Evolutionary conservation across 1,140 invertebrate species (phyloP), one percentile per base, ranked within the genome.

Genomic region (Zaprionus ghesquierei): DNA sequence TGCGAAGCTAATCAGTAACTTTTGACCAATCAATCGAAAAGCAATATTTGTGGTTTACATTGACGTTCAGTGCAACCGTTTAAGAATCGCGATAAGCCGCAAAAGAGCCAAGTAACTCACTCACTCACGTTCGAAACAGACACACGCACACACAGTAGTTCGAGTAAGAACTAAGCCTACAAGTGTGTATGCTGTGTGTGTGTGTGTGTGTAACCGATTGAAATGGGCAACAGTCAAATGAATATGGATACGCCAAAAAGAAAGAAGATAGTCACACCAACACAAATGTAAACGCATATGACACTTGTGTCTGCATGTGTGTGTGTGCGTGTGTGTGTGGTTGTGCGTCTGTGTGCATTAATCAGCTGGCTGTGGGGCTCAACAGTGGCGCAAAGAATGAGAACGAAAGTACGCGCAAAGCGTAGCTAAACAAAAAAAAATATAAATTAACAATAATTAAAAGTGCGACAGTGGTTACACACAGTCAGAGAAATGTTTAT

Each of bases 11-110:
- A 84, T 84, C 80, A 76, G 63, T 60, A 65, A 69, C 75, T 64
- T 71, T 82, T 79, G 71, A 68, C 59, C 75, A 71, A 66, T 85
- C 60, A 70, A 63, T 70, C 51, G 71, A 63, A 55, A 59, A 60
- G 55, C 54, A 63, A 54, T 60, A 69, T 74, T 64, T 75, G 59
- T 49, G 72, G 53, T 54, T 75, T 75, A 64, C 66, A 69, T 70
- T 64, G 31, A 55, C 29, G 54, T 59, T 60, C 33, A 12, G 13
- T 69, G 65, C 64, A 53, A 46, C 41, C 12, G 38, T 54, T 69
- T 18, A 44, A 63, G n/a, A 53, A 33, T 49, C 20, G 68, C 18
- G 72, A 74, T 74, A 74, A 74, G 65, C 59, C 65, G 18, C 50
- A 49, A 38, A 64, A 64, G 44, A 64, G 46, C 15, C 41, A 55